These are phyloP conservation scores for Vespertilio murinus DNA, from an alignment of 2,797 vertebrate genomes.

Conservation along the genomic window DNA sequence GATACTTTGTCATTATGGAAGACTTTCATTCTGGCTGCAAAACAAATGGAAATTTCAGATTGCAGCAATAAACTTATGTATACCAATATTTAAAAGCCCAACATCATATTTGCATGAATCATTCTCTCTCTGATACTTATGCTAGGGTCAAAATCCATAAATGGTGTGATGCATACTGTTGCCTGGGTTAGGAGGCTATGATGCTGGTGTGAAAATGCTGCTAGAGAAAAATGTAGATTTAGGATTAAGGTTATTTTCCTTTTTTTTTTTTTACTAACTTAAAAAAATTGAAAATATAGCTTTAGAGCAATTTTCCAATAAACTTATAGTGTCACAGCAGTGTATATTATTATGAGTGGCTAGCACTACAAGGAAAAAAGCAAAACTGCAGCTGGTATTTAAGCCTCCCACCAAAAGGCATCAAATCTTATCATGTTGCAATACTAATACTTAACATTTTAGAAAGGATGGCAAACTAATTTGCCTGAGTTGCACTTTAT, in stretches of 20 bases:
- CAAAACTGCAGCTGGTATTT: constrained; percentile 47
- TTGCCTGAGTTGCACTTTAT: constrained; percentile 60
- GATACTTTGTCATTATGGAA: not conserved
- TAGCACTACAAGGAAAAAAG: not conserved
- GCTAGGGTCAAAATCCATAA: not conserved
- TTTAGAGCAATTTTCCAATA: constrained; percentile 53
- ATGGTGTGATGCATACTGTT: not conserved
- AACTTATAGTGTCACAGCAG: constrained; percentile 51
- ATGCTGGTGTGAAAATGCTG: not conserved
- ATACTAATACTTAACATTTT: constrained; percentile 45
- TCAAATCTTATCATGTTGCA: constrained; percentile 58
- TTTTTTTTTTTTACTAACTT: constrained; percentile 72
- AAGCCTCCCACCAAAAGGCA: not conserved
- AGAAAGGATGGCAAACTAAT: constrained; percentile 44
- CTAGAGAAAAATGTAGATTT: not conserved
- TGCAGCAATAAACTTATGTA: not conserved
- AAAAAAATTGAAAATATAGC: constrained; percentile 57
- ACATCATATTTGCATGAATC: not conserved
- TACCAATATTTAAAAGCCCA: constrained; percentile 16
- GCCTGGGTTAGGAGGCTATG: not conserved
- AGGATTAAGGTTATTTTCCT: constrained; percentile 59
- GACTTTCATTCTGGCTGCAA: constrained; percentile 9
- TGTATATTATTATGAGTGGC: constrained; percentile 66
- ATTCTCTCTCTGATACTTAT: not conserved
- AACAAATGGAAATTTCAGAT: constrained; percentile 1